phyloP scores from a whole-genome alignment of 1,140 invertebrate genomes.

The Hylaeus volcanicus region DNA sequence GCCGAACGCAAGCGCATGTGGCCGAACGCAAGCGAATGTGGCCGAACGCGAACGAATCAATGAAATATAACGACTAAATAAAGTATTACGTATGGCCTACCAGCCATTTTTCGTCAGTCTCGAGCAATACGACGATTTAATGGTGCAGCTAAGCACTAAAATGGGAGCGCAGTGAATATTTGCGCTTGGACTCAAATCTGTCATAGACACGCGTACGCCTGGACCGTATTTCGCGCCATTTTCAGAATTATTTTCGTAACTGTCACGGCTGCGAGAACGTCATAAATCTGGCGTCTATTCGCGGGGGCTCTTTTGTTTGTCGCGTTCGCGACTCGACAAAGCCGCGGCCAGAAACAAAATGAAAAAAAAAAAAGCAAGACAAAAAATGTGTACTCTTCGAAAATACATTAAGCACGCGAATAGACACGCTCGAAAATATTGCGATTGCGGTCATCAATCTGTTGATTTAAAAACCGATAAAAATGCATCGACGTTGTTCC shows the following conservation, averaged over 20 bases:
- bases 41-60: no score
- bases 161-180: slow-evolving; percentile 8
- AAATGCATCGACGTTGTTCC: neutral
- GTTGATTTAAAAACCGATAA: slow-evolving; percentile 8
- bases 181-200: slow-evolving; percentile 17
- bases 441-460: neutral
- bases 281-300: slow-evolving; percentile 21
- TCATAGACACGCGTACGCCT: neutral
- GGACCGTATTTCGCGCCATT: slow-evolving; percentile 22
- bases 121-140: neutral
- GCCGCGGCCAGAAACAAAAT: neutral
- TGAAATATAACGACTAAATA: no score
- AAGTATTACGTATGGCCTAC: no score
- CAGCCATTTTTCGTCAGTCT: no score
- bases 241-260: slow-evolving; percentile 41
- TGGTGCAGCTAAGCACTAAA: neutral
- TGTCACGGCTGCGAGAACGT: slow-evolving; percentile 15
- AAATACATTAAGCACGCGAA: slow-evolving; percentile 13
- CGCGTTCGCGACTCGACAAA: slow-evolving; percentile 17
- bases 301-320: slow-evolving; percentile 11
- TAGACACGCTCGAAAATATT: slow-evolving; percentile 2
- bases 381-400: neutral
- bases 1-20: no score
- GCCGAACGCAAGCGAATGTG: no score
- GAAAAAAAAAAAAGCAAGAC: no score